Evolutionary conservation across 2,113 vertebrate genomes (phyloP).

Genomic region (Brachionichthys hirsutus): DNA sequence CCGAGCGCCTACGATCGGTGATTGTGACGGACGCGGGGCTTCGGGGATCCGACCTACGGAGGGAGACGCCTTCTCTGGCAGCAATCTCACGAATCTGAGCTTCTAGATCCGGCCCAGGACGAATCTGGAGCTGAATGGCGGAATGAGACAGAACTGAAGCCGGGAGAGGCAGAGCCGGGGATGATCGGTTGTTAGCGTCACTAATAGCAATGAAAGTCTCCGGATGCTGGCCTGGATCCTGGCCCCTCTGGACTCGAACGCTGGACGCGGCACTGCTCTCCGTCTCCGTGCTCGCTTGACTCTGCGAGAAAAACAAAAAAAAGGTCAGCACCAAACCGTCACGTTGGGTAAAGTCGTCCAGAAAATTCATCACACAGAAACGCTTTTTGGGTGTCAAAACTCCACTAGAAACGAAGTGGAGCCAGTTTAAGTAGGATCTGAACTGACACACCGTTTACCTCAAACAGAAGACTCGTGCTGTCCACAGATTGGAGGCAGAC

Average conservation of each 20-base stretch:
- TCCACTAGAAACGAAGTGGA: not conserved
- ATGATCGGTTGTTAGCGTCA: constrained; percentile 17
- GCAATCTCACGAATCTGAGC: constrained; percentile 52
- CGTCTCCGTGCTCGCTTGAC: constrained; percentile 70
- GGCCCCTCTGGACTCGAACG: not conserved
- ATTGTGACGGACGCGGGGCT: constrained; percentile 76
- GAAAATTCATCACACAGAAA: constrained; percentile 3
- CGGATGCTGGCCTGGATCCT: not conserved
- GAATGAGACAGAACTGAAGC: constrained; percentile 5
- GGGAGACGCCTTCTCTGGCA: constrained; percentile 53
- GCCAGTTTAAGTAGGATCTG: not conserved
- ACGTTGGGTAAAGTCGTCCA: not conserved
- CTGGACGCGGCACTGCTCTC: constrained; percentile 67
- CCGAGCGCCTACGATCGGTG: constrained; percentile 66
- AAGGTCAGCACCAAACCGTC: no score
- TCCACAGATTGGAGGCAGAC: constrained; percentile 22
- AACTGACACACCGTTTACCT: constrained; percentile 54
- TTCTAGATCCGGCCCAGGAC: constrained; percentile 17
- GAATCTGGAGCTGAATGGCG: not conserved
- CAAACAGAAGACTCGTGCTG: constrained; percentile 7
- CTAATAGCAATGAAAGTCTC: constrained; percentile 17
- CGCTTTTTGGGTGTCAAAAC: not conserved
- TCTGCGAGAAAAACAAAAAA: constrained; percentile 40
- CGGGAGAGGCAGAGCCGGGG: constrained; percentile 24
- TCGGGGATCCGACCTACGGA: constrained; percentile 22